A percentile compares a stretch with the other conserved stretches of the same genome.
These are phyloP conservation scores for Takifugu rubripes DNA, from an alignment of 2,797 vertebrate genomes.

Conservation along the genomic window DNA sequence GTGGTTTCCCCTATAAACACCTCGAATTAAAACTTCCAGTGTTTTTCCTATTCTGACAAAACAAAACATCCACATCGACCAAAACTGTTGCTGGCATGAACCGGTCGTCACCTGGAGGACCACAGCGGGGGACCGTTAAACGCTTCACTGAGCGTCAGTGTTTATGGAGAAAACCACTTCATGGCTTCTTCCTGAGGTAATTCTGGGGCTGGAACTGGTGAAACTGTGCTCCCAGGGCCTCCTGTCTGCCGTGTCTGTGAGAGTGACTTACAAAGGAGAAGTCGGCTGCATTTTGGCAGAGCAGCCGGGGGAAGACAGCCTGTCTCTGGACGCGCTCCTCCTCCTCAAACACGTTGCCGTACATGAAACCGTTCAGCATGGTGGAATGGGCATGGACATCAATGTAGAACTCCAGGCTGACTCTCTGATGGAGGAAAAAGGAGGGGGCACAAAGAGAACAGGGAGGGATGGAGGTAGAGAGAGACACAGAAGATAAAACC, in stretches of 20 bases:
- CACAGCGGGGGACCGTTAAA: slow-evolving; percentile 43
- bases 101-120: slow-evolving; percentile 10
- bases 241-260: slow-evolving; percentile 24
- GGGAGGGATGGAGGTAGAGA: slow-evolving; percentile 17
- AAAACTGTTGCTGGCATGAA: slow-evolving; percentile 9
- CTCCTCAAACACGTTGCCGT: slow-evolving; percentile 96
- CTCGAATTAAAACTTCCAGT: slow-evolving; percentile 27
- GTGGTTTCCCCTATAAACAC: background rate
- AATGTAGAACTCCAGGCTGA: slow-evolving; percentile 97
- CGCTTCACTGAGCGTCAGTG: slow-evolving; percentile 26
- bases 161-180: slow-evolving; percentile 21
- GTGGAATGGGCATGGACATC: slow-evolving; percentile 98
- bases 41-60: slow-evolving; percentile 8
- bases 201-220: slow-evolving; percentile 8
- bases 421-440: slow-evolving; percentile 76
- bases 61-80: slow-evolving; percentile 12
- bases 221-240: slow-evolving; percentile 9
- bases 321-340: slow-evolving; percentile 93
- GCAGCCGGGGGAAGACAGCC: slow-evolving; percentile 90
- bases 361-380: slow-evolving; percentile 99
- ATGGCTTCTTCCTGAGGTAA: slow-evolving; percentile 18
- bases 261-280: slow-evolving; percentile 90
- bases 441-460: slow-evolving; percentile 20
- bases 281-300: slow-evolving; percentile 94
- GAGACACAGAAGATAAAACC: slow-evolving; percentile 25